These are phyloP conservation scores for Platichthys flesus DNA, from an alignment of 2,113 vertebrate genomes.

Conservation along the genomic window DNA sequence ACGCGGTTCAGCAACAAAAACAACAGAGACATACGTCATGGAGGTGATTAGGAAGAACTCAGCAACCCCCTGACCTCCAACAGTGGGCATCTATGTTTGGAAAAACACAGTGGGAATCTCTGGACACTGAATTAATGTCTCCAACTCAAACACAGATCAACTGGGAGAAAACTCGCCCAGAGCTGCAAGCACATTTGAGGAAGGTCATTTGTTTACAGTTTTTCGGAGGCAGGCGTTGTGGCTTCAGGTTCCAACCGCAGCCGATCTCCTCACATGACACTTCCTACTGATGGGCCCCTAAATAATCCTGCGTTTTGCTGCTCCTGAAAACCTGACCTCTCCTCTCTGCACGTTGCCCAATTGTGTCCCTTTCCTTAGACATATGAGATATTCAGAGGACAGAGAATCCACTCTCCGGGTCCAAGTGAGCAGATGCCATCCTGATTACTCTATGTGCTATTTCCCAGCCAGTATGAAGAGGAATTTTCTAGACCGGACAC, in stretches of 20 bases:
- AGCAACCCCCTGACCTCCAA: neutral
- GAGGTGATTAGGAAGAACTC: conserved; percentile 38
- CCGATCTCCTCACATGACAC: too few species aligned
- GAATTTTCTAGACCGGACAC: conserved; percentile 18
- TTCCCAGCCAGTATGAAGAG: conserved; percentile 3
- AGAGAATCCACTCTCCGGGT: conserved; percentile 37
- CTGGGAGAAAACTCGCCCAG: too few species aligned
- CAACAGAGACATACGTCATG: conserved; percentile 34
- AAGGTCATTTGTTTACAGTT: too few species aligned
- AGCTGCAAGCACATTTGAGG: too few species aligned
- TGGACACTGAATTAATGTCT: too few species aligned
- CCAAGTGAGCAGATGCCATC: conserved; percentile 42
- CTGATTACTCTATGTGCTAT: conserved; percentile 5
- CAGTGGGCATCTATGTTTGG: neutral
- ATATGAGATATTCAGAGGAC: conserved; percentile 15
- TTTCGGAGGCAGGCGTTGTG: too few species aligned
- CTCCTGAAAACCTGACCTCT: neutral
- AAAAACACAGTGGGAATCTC: neutral
- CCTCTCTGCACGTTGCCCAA: neutral
- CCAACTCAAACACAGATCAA: too few species aligned
- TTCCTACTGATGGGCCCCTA: too few species aligned
- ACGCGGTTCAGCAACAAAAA: conserved; percentile 36
- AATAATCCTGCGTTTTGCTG: neutral
- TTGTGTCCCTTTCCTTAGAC: neutral
- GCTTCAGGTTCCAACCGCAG: too few species aligned